Percentiles rank a stretch among this genome's conserved stretches.
Conservation (phyloP, 2,797 vertebrate genomes). For the Sebastes jordani region DNA sequence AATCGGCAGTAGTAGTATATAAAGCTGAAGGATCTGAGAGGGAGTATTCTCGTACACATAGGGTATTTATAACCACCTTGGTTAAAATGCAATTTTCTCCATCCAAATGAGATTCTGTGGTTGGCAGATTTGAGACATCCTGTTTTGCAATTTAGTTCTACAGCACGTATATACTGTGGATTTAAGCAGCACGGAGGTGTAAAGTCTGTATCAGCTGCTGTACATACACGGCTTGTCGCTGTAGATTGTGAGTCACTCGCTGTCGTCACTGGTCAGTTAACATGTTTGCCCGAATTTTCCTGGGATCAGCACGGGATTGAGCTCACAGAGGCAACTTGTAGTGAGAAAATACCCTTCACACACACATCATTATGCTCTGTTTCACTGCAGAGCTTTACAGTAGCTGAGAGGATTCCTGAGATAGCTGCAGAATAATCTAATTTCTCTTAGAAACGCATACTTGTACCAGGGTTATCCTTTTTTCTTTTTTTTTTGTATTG, state of each 20-base stretch:
- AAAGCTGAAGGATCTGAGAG: conserved; percentile 7
- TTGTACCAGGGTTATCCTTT: not conserved
- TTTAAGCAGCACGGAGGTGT: conserved; percentile 35
- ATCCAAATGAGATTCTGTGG: conserved; percentile 33
- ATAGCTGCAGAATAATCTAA: conserved; percentile 38
- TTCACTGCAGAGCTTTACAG: conserved; percentile 38
- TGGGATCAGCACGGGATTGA: conserved; percentile 58
- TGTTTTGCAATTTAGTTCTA: conserved; percentile 38
- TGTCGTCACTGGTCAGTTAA: conserved; percentile 62
- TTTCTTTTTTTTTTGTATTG: conserved; percentile 9
- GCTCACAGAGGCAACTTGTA: conserved; percentile 65
- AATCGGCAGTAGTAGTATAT: conserved; percentile 8
- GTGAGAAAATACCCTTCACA: conserved; percentile 50
- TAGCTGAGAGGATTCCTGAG: conserved; percentile 35
- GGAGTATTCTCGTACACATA: conserved; percentile 2
- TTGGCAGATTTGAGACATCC: conserved; percentile 30
- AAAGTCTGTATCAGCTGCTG: conserved; percentile 32
- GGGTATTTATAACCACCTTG: conserved; percentile 28
- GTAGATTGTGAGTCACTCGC: conserved; percentile 39
- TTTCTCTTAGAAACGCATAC: conserved; percentile 22
- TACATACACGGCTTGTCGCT: not conserved
- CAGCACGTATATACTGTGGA: conserved; percentile 19
- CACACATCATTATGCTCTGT: conserved; percentile 26
- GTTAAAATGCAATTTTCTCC: conserved; percentile 25
- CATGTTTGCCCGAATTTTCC: conserved; percentile 69